Conservation (phyloP, 2,888 invertebrate species). For the Pristionchus mayeri region DNA sequence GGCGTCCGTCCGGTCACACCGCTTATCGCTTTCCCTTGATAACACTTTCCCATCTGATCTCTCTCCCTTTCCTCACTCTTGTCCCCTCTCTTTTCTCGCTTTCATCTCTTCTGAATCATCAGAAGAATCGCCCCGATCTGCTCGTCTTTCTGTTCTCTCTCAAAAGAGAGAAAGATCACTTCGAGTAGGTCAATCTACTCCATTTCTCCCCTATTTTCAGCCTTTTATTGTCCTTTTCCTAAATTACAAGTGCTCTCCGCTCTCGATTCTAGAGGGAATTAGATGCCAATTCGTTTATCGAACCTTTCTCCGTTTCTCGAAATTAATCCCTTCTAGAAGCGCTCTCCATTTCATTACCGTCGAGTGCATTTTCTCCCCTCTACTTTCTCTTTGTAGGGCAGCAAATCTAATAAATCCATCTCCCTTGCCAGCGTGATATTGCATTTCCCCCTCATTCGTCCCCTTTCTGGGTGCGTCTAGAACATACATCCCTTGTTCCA, state of each 20-base stretch:
- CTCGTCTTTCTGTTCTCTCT: background rate
- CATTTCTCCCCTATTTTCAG: background rate
- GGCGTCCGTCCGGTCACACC: too few species aligned
- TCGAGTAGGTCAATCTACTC: background rate
- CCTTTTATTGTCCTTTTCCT: background rate
- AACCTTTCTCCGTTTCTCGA: background rate
- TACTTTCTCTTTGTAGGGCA: background rate
- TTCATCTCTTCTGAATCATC: conserved; percentile 40
- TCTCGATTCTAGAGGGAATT: background rate
- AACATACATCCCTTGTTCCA: too few species aligned
- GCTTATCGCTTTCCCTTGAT: background rate
- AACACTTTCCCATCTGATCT: conserved; percentile 42
- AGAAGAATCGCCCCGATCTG: conserved; percentile 19
- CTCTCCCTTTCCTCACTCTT: background rate
- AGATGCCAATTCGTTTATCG: background rate
- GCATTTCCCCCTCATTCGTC: background rate
- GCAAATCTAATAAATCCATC: conserved; percentile 29
- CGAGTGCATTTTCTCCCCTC: background rate
- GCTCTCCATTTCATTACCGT: background rate
- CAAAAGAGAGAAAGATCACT: background rate
- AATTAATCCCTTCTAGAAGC: background rate
- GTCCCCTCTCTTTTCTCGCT: background rate
- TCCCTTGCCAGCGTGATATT: background rate
- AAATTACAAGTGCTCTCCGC: background rate
- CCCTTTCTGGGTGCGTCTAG: too few species aligned